Evolutionary conservation across 2,888 invertebrate species (phyloP).

Genomic region (Ophion ventricosus): DNA sequence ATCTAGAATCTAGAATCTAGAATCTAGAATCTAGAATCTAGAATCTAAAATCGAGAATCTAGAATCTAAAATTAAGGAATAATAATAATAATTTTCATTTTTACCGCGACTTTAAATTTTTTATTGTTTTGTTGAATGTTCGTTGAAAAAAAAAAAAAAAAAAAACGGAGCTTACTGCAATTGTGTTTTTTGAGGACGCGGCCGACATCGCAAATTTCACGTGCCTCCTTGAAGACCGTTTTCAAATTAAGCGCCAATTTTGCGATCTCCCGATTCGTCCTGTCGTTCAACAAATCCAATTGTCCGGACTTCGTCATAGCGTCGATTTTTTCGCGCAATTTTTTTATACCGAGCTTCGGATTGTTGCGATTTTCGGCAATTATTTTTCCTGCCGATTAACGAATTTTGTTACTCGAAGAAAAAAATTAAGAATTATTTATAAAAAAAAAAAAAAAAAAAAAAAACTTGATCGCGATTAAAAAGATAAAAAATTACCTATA

Average conservation of each 20-base stretch:
- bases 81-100: no score
- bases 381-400: slow-evolving; percentile 74
- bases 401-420: not conserved
- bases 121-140: not conserved
- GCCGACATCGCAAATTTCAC: slow-evolving; percentile 84
- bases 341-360: slow-evolving; percentile 72
- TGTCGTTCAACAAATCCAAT: slow-evolving; percentile 73
- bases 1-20: no score
- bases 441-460: slow-evolving; percentile 18
- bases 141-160: no score
- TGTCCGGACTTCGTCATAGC: slow-evolving; percentile 71
- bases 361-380: slow-evolving; percentile 75
- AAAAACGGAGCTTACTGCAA: slow-evolving; percentile 84
- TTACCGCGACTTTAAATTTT: no score
- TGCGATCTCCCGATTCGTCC: slow-evolving; percentile 74
- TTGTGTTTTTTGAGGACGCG: slow-evolving; percentile 84
- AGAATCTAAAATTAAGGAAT: no score
- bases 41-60: no score
- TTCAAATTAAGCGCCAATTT: slow-evolving; percentile 75
- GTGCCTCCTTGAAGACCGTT: slow-evolving; percentile 73
- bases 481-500: slow-evolving; percentile 72
- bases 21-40: no score
- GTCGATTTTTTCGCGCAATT: slow-evolving; percentile 73
- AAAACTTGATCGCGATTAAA: not conserved
- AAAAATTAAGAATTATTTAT: not conserved